Percentiles rank a stretch among this genome's conserved stretches.
Evolutionary conservation across 2,797 vertebrate species (phyloP).

Genomic region (Synanceia verrucosa): DNA sequence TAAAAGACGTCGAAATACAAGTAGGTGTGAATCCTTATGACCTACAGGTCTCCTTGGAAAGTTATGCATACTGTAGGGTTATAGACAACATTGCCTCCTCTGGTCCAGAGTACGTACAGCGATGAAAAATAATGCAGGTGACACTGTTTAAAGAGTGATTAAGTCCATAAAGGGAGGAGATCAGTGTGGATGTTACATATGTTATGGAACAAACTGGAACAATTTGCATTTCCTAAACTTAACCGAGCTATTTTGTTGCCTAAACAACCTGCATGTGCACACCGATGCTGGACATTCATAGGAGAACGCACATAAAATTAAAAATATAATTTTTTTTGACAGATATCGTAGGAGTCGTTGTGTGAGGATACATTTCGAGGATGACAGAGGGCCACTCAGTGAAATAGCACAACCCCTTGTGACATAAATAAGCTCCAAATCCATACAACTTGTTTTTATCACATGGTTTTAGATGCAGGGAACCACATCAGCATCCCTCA

Average conservation of each 20-base stretch:
- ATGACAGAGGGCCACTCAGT: too few relatives aligned
- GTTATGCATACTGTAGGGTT: background rate
- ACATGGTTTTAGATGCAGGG: background rate
- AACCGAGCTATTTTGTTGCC: background rate
- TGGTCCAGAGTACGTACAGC: too few relatives aligned
- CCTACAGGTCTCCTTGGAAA: slow-evolving; percentile 18
- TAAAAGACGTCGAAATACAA: too few relatives aligned
- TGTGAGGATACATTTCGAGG: too few relatives aligned
- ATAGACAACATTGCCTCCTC: background rate
- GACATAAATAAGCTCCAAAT: background rate
- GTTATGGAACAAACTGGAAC: background rate
- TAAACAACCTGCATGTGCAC: background rate
- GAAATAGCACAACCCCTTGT: background rate
- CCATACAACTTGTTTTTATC: background rate
- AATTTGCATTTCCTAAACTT: background rate
- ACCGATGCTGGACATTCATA: too few relatives aligned
- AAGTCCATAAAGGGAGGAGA: background rate
- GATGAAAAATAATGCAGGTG: background rate
- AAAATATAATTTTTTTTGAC: too few relatives aligned
- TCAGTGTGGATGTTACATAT: background rate
- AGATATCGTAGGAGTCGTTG: too few relatives aligned
- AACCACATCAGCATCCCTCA: background rate
- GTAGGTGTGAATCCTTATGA: slow-evolving; percentile 34
- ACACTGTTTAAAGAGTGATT: background rate
- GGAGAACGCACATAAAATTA: too few relatives aligned